A percentile compares a stretch with the other conserved stretches of the same genome.
Conservation (phyloP, 2,113 vertebrate genomes). For the Cebidichthys violaceus region DNA sequence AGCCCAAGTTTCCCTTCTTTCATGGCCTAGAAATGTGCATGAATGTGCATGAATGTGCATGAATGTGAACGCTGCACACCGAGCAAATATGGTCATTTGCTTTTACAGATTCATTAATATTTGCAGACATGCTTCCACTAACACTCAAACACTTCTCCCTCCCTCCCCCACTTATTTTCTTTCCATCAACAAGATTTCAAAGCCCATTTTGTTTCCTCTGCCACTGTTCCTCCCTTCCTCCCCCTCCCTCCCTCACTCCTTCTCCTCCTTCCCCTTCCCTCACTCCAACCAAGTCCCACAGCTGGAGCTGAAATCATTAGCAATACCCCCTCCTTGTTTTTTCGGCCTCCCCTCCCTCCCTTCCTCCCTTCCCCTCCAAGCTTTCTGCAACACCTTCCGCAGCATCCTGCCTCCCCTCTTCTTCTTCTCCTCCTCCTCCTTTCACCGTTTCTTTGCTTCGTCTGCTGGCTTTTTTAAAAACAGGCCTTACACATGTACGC, state of each 20-base stretch:
- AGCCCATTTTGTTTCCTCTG: conserved; percentile 72
- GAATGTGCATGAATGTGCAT: neutral
- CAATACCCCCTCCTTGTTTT: conserved; percentile 70
- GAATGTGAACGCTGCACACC: conserved; percentile 11
- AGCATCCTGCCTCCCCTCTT: conserved; percentile 61
- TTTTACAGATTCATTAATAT: conserved; percentile 70
- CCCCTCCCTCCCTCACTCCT: conserved; percentile 18
- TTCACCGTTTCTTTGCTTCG: conserved; percentile 18
- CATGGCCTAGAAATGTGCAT: conserved; percentile 17
- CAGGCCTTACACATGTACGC: neutral
- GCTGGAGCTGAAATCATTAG: conserved; percentile 83
- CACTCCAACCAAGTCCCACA: conserved; percentile 74
- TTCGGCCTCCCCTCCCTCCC: conserved; percentile 60
- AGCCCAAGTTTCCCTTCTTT: conserved; percentile 3
- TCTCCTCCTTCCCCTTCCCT: conserved; percentile 59
- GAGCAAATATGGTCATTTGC: conserved; percentile 64
- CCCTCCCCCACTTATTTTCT: conserved; percentile 70
- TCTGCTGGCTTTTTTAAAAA: conserved; percentile 31
- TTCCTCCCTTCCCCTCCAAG: conserved; percentile 59
- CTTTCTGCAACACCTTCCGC: conserved; percentile 67
- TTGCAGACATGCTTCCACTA: conserved; percentile 66
- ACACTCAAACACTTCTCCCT: conserved; percentile 56
- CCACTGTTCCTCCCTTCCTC: conserved; percentile 76
- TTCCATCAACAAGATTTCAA: conserved; percentile 79
- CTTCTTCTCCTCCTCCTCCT: conserved; percentile 40